These are phyloP conservation scores for Diploptera punctata DNA, from an alignment of 2,888 invertebrate genomes.

Conservation along the genomic window DNA sequence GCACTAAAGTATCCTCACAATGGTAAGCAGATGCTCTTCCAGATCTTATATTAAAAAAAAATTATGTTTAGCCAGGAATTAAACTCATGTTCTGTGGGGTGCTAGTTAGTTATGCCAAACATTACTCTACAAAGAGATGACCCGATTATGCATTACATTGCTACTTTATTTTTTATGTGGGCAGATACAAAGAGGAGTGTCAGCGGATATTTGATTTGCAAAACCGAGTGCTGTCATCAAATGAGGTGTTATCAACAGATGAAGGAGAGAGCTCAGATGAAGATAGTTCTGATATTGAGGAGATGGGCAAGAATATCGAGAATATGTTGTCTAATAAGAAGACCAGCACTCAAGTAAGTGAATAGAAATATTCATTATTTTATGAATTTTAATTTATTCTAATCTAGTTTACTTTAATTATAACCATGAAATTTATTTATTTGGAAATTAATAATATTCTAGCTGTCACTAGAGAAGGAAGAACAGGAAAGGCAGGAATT, in stretches of 20 bases:
- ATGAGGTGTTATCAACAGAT: constrained; percentile 94
- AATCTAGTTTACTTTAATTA: background rate
- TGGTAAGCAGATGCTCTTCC: no score
- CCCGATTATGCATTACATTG: no score
- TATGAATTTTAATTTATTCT: no score
- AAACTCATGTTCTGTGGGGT: no score
- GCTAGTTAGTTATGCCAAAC: background rate
- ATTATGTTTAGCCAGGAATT: no score
- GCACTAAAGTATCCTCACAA: no score
- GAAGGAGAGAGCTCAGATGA: constrained; percentile 95
- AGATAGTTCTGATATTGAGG: constrained; percentile 95
- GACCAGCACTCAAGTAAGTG: constrained; percentile 79
- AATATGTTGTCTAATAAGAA: constrained; percentile 98
- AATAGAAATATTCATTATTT: no score
- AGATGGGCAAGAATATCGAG: constrained; percentile 97
- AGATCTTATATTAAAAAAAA: no score
- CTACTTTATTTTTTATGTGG: no score
- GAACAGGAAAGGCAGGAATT: constrained; percentile 95
- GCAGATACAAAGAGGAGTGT: constrained; percentile 95
- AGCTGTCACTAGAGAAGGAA: constrained; percentile 89
- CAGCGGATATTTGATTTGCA: constrained; percentile 98
- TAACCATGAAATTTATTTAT: background rate
- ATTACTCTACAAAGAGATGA: background rate
- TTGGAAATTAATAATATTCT: constrained; percentile 11
- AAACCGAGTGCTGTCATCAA: constrained; percentile 90